Conservation (phyloP, 2,113 vertebrate genomes). For the Tamias sibiricus region DNA sequence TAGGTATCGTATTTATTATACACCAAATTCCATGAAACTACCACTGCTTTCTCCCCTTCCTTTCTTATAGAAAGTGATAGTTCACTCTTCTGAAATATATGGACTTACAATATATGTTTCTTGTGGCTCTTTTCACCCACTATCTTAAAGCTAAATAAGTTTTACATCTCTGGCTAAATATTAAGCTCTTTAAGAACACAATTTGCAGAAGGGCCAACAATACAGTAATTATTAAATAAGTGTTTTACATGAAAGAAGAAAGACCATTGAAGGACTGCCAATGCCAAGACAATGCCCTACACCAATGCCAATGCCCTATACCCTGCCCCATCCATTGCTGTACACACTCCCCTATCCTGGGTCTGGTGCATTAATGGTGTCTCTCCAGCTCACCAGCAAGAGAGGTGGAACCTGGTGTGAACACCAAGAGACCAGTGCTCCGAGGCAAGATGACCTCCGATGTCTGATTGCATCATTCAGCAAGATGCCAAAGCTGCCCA, state of each 20-base stretch:
- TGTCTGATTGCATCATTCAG: no score
- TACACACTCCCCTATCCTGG: background rate
- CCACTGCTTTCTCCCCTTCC: background rate
- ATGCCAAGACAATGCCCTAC: background rate
- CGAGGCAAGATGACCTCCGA: background rate
- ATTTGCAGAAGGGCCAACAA: background rate
- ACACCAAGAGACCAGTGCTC: background rate
- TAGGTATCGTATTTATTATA: background rate
- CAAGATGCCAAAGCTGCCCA: background rate
- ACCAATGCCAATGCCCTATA: no score
- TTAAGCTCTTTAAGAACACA: background rate
- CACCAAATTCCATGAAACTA: background rate
- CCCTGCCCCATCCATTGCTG: background rate
- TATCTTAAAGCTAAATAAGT: background rate
- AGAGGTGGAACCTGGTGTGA: background rate
- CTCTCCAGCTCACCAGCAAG: background rate
- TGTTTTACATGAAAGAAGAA: slow-evolving; percentile 2
- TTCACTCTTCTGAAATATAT: background rate
- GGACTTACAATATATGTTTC: background rate
- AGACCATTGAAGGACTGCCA: background rate
- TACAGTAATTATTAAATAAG: background rate
- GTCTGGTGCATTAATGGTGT: background rate
- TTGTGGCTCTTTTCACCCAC: background rate
- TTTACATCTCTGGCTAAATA: slow-evolving; percentile 22
- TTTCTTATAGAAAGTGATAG: background rate